phyloP scores from a whole-genome alignment of 1,140 invertebrate species.

The Diorhabda elongata region DNA sequence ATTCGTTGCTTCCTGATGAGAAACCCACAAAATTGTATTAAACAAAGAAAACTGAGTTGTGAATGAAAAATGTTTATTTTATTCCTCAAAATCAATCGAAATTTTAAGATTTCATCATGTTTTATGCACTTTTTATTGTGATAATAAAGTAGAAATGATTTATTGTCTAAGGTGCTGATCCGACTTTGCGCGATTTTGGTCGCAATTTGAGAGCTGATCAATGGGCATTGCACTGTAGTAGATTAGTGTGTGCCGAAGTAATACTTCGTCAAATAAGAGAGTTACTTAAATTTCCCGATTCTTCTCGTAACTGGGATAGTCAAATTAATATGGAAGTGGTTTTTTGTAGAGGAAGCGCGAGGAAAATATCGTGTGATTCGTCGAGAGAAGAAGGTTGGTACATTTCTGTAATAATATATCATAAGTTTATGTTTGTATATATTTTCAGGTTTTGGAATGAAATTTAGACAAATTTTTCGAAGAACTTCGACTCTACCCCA shows the following conservation, averaged over 20 bases:
- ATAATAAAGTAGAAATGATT: neutral
- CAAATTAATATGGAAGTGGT: neutral
- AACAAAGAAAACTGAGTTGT: too few species aligned
- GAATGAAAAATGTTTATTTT: too few species aligned
- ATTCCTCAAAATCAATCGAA: too few species aligned
- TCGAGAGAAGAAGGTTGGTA: too few species aligned
- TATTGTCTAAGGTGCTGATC: slow-evolving; percentile 62
- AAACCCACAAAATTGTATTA: too few species aligned
- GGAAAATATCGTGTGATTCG: neutral
- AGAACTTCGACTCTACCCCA: slow-evolving; percentile 52
- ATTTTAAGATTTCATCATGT: too few species aligned
- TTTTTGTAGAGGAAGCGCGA: neutral
- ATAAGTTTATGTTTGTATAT: neutral
- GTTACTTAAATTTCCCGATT: neutral
- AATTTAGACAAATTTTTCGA: slow-evolving; percentile 57
- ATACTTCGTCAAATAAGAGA: slow-evolving; percentile 59
- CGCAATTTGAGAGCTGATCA: slow-evolving; percentile 69
- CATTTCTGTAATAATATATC: too few species aligned
- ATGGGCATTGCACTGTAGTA: slow-evolving; percentile 74
- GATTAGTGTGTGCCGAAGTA: slow-evolving; percentile 69
- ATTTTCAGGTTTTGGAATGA: slow-evolving; percentile 47
- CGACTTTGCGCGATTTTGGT: slow-evolving; percentile 66
- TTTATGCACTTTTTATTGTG: too few species aligned
- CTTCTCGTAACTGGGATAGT: neutral
- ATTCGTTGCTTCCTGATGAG: too few species aligned